Evolutionary conservation across 1,140 invertebrate genomes (phyloP).

Genomic region (Drosophila paulistorum): DNA sequence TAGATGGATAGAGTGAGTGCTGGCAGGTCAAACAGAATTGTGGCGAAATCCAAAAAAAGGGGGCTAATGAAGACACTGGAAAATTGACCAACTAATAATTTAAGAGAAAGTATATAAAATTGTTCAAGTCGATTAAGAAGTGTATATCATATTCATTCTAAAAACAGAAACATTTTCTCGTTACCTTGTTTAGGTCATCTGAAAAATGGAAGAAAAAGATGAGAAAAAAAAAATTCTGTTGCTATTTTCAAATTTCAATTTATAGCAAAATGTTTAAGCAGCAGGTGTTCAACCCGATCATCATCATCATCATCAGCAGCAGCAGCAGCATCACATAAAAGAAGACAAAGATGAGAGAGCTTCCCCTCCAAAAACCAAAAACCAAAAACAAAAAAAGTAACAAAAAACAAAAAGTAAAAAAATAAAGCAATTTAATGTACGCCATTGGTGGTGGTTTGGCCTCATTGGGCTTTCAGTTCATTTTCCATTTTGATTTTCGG

Average conservation of each 20-base stretch:
- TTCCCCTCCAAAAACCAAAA: conserved; percentile 13
- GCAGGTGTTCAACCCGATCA: conserved; percentile 61
- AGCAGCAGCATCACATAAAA: too few species aligned
- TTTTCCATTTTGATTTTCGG: conserved; percentile 56
- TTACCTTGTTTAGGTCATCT: conserved; percentile 52
- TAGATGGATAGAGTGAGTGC: not conserved
- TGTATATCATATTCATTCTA: conserved; percentile 4
- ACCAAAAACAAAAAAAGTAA: conserved; percentile 7
- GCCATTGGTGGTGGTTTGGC: conserved; percentile 73
- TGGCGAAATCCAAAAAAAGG: conserved; percentile 64
- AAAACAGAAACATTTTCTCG: not conserved
- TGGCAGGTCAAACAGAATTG: conserved; percentile 58
- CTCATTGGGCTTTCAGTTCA: conserved; percentile 58
- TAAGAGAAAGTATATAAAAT: conserved; percentile 11
- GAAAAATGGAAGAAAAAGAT: conserved; percentile 23
- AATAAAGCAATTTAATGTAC: conserved; percentile 81
- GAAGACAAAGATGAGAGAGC: conserved; percentile 24
- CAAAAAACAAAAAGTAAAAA: conserved; percentile 29
- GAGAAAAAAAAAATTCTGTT: conserved; percentile 27
- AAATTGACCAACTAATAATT: conserved; percentile 30
- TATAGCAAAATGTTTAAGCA: conserved; percentile 73
- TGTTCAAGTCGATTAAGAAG: not conserved
- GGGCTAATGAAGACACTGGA: conserved; percentile 63
- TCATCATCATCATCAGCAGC: conserved; percentile 13
- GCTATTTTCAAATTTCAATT: conserved; percentile 70